phyloP scores from a whole-genome alignment of 2,888 invertebrate species.

The Eupithecia exiguata region DNA sequence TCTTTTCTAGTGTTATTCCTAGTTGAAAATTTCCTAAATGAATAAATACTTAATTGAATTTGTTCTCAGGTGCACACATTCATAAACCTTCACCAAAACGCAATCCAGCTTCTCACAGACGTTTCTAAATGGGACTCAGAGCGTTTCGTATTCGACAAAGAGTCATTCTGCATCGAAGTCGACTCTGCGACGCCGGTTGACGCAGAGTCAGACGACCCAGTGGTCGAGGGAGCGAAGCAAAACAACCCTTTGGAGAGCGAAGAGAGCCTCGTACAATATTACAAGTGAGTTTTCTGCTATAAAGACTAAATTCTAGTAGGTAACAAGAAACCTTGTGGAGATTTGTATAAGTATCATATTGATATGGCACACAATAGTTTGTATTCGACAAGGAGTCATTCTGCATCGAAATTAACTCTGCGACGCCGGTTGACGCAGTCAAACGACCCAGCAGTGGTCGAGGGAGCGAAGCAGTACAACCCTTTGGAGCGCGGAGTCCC shows the following conservation, averaged over 20 bases:
- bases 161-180: conserved; percentile 80
- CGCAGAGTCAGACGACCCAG: conserved; percentile 80
- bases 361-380: conserved; percentile 47
- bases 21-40: no score
- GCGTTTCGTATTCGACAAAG: conserved; percentile 82
- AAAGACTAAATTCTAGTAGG: background rate
- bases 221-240: conserved; percentile 67
- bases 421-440: conserved; percentile 75
- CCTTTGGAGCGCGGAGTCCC: conserved; percentile 80
- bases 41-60: background rate
- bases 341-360: background rate
- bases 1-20: no score
- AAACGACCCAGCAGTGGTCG: conserved; percentile 76
- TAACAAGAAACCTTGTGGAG: background rate
- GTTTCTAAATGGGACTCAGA: conserved; percentile 84
- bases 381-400: conserved; percentile 84
- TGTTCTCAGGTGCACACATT: conserved; percentile 80
- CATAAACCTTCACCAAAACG: conserved; percentile 83
- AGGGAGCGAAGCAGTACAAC: conserved; percentile 68
- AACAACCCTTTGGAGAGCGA: conserved; percentile 80
- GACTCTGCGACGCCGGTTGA: conserved; percentile 73
- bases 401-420: conserved; percentile 75
- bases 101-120: conserved; percentile 82
- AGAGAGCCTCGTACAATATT: conserved; percentile 76
- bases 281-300: conserved; percentile 62